Base-by-base conservation (phyloP, 2,888 invertebrate genomes). In the Thereva unica region DNA sequence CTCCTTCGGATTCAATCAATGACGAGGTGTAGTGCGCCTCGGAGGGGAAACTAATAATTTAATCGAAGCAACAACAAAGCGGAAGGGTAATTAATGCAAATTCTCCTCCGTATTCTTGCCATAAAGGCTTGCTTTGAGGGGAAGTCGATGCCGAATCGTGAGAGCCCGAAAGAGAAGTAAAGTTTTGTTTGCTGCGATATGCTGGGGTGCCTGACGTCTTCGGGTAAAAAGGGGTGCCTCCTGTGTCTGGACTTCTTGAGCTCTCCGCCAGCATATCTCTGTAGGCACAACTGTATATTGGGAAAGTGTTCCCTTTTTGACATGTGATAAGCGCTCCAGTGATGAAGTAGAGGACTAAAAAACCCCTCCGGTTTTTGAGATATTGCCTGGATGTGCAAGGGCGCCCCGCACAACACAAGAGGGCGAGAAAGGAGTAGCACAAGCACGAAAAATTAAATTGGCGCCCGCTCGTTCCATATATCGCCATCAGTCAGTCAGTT, bases 401-500 rank as follows among this genome's bases (percentile, higher is more conserved):
- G 23, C 23, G 23, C 23, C 23, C 23, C 23, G 23, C 23, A 23
- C 23, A 23, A 23, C 23, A n/a, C 10, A 57, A 45, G 57, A 41
- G 56, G 42, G 42, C 40, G 59, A 38, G 61, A 50, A 61, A 61
- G 61, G 50, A 61, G 50, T 23, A 56, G 55, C 12, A 7, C n/a
- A 23, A 38, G 55, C 61, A 47, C 61, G 61, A 61, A 61, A 61
- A 61, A 61, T 50, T 49, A 61, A 61, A 57, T 66, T 66, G 56
- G 66, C 52, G 66, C 57, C 56, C 66, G 50, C 57, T 57, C 66
- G 57, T 55, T 66, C 57, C 52, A 57, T 57, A 57, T 66, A 49
- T 66, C 44, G 65, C 42, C 41, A 50, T 49, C 56, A 42, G 44
- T 66, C 69, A 71, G 67, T 71, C 70, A 71, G 70, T 69, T 69